Evolutionary conservation across 1,140 invertebrate species (phyloP).

Genomic region (Cyrtorhinus lividipennis): DNA sequence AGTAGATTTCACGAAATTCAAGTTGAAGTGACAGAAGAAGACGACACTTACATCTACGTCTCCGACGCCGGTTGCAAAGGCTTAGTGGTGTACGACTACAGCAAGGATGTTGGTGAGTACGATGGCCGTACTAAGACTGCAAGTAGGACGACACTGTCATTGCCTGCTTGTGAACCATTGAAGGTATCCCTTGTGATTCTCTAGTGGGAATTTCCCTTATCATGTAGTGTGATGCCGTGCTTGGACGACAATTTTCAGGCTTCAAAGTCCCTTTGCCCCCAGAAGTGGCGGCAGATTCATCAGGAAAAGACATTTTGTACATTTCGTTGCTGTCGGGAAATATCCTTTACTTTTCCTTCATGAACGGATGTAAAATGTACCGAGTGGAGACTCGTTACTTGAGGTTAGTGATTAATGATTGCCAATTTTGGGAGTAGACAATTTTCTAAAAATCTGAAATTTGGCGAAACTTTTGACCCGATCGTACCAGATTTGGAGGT

Average conservation of each 20-base stretch:
- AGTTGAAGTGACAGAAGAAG: constrained; percentile 39
- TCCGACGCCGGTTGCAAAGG: constrained; percentile 43
- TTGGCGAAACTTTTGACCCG: too few species aligned
- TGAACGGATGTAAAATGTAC: constrained; percentile 37
- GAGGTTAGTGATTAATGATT: not conserved
- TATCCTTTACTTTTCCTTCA: constrained; percentile 40
- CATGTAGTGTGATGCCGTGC: too few species aligned
- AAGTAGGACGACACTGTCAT: too few species aligned
- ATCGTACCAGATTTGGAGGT: too few species aligned
- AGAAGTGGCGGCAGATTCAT: constrained; percentile 29
- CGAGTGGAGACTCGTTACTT: constrained; percentile 29
- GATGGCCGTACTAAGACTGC: too few species aligned
- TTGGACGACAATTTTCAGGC: too few species aligned
- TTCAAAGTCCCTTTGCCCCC: constrained; percentile 42
- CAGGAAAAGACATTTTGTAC: constrained; percentile 40
- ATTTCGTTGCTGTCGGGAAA: constrained; percentile 36
- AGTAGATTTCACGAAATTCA: constrained; percentile 40
- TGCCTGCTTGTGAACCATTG: too few species aligned
- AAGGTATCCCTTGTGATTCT: too few species aligned
- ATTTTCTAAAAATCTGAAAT: too few species aligned
- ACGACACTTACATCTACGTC: constrained; percentile 39
- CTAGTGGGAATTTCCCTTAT: too few species aligned
- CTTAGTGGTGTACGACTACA: constrained; percentile 44
- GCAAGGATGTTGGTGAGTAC: not conserved
- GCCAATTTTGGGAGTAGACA: too few species aligned